Base-by-base conservation (phyloP, 2,113 vertebrate genomes). In the Limanda limanda region DNA sequence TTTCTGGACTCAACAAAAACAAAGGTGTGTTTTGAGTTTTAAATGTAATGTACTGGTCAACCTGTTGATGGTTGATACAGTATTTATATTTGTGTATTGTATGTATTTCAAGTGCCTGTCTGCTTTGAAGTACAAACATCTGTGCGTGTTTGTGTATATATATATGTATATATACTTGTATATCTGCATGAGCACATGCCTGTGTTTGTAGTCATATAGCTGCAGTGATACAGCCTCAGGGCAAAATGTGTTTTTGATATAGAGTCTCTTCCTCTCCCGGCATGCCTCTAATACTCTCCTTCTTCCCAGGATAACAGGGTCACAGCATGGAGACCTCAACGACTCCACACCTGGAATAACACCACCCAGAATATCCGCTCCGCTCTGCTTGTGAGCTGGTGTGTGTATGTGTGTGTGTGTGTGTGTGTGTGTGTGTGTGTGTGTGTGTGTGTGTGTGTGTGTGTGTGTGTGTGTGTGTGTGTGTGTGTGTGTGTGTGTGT, bases 331-430 rank as follows among this genome's bases (percentile, higher is more conserved):
- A 91, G 92, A 93, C 92, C 92, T 89, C 88, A 59, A 89, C 84
- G 84, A 91, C 89, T 92, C 92, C 90, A 93, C 92, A 93, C 92
- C 92, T 93, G 92, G 91, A 93, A 91, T 84, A 93, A 93, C 92
- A 93, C 89, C 92, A 90, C 91, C 90, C 91, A 88, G 89, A 91
- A 93, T 91, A 91, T 91, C 90, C 89, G 90, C 85, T 90, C 84
- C 2, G 72, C 84, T 83, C 77, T 13, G 84, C 78, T 77, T 83
- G 79, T 27, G 75, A 77, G 69, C 82, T 21, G 13, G 55, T 61
- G 82, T 75, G 68, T 54, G 84, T 81, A 71, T n/a, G 31, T 15
- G 70, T 64, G 63, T 59, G 54, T 52, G 60, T 76, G 59, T 60
- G 69, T 56, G 69, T 45, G 51, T n/a, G 71, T 55, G 69, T 71